Evolutionary conservation across 2,797 vertebrate species (phyloP).

Genomic region (Etheostoma perlongum): DNA sequence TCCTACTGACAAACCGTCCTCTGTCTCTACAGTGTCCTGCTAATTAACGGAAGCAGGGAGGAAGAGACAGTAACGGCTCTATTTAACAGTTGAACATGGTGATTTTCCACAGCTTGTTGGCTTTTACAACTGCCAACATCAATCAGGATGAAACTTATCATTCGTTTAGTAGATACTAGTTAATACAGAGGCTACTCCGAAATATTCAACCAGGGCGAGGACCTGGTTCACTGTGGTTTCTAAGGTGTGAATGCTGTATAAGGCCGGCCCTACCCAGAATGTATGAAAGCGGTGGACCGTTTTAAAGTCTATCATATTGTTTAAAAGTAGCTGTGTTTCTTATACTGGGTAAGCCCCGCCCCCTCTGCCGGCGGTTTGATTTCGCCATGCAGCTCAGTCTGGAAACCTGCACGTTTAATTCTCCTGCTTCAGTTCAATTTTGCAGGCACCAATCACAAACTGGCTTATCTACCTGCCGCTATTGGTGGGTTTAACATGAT

Average conservation of each 20-base stretch:
- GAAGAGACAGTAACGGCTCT: neutral
- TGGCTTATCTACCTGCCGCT: no score
- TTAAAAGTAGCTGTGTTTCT: no score
- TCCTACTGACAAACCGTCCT: conserved; percentile 33
- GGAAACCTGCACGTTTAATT: no score
- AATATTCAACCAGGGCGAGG: conserved; percentile 42
- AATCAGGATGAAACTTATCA: conserved; percentile 27
- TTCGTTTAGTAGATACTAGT: conserved; percentile 50
- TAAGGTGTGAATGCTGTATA: neutral
- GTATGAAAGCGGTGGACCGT: no score
- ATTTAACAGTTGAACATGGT: conserved; percentile 3
- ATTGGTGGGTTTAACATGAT: no score
- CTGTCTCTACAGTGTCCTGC: conserved; percentile 37
- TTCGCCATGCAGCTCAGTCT: no score
- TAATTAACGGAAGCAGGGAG: conserved; percentile 32
- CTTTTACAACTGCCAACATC: conserved; percentile 40
- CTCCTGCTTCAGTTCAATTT: no score
- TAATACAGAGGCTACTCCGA: conserved; percentile 24
- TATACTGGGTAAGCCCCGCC: no score
- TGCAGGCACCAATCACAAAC: no score
- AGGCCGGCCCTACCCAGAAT: no score
- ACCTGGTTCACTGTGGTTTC: conserved; percentile 40
- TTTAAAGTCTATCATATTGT: no score
- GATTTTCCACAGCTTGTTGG: conserved; percentile 33
- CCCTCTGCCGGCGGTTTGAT: no score